Base-by-base conservation (phyloP, 1,140 invertebrate genomes). In the Papilio polyxenes region DNA sequence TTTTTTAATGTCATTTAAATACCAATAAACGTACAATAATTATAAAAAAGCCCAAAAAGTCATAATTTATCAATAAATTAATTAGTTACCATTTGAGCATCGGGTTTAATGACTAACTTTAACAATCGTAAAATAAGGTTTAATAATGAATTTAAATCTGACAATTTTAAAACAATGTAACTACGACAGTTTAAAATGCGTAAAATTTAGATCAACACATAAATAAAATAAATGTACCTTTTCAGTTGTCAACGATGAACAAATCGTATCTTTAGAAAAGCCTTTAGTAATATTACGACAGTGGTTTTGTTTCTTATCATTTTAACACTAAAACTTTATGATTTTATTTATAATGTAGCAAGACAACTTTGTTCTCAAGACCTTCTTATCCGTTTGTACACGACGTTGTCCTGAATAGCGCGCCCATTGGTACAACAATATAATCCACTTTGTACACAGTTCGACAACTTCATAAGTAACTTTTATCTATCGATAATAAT, bases 271-370 rank as follows among this genome's bases (percentile, higher is more conserved):
- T 65, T 65, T 23, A 31, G 2, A 65, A 65, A 65, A 65, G 11
- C 62, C 62, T 5, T 65, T 65, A 17, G 13, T 0, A 23, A 65
- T 8, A 23, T 31, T 65, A 10, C 59, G 23, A 31, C 23, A n/a
- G 17, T 56, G 15, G 15, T 56, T 62, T 65, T 65, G 62, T 65
- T 65, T 65, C 62, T 65, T 65, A 65, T 65, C 62, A 65, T 31
- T 23, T 10, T 65, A 65, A 20, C 23, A 65, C 62, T 31, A 23
- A 65, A 65, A 65, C 1, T 31, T 65, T 65, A 65, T 65, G 62
- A 31, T 65, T 65, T 65, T 65, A 31, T 13, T 65, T 65, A 23
- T 65, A 65, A 31, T 65, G 62, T 65, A 31, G 62, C 62, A 65
- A 31, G 11, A 65, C 62, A 31, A 65, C 62, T 65, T 65, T 65